phyloP scores from a whole-genome alignment of 1,140 invertebrate species.

The Penaeus indicus region DNA sequence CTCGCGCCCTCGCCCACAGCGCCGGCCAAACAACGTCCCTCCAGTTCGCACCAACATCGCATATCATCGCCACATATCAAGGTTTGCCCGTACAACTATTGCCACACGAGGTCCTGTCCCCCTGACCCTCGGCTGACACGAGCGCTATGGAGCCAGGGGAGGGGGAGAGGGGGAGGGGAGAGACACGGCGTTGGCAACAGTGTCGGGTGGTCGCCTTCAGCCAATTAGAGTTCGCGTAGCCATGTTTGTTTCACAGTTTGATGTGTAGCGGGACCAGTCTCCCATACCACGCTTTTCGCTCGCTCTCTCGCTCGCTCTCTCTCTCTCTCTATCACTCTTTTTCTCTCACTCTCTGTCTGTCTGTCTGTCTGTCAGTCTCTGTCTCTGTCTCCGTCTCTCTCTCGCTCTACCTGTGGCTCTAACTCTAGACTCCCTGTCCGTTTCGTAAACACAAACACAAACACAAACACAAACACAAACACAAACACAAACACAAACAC shows the following conservation, averaged over 20 bases:
- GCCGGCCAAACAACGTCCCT: no score
- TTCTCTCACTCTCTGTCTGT: not conserved
- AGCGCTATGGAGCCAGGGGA: no score
- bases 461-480: no score
- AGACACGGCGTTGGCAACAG: no score
- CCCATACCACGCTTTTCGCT: conserved; percentile 5
- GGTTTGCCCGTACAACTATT: no score
- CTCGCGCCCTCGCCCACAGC: no score
- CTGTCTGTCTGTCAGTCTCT: not conserved
- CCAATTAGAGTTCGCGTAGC: conserved; percentile 30
- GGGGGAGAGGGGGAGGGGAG: no score
- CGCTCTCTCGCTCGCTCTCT: not conserved
- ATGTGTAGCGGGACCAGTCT: conserved; percentile 20
- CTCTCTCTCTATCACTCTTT: not conserved
- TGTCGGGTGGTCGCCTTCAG: not conserved
- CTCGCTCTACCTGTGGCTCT: not conserved
- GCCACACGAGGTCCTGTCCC: no score
- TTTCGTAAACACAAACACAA: not conserved
- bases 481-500: no score
- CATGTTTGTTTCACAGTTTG: conserved; percentile 47
- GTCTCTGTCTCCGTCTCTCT: not conserved
- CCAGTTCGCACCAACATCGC: no score
- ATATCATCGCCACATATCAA: no score
- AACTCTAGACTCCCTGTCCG: not conserved
- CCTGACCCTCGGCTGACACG: no score